Percentiles rank a stretch among this genome's conserved stretches.
Conservation (phyloP, 2,888 invertebrate genomes). For the Conistra vaccinii region DNA sequence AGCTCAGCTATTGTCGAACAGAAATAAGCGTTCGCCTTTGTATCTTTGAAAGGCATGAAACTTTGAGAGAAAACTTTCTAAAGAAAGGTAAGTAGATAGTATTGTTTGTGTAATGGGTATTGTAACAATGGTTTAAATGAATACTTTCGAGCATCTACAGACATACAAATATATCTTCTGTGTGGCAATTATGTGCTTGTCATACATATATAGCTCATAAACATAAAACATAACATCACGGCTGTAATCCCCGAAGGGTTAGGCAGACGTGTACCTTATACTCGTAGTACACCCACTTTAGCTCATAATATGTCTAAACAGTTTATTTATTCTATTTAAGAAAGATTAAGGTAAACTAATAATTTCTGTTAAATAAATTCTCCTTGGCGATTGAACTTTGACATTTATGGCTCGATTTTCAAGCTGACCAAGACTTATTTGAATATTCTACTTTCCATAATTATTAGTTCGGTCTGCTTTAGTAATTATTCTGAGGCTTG, state of each 20-base stretch:
- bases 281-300: too few species aligned
- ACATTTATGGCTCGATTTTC: slow-evolving; percentile 11
- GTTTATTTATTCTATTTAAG: not conserved
- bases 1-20: slow-evolving; percentile 67
- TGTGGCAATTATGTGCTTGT: not conserved
- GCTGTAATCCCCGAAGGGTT: too few species aligned
- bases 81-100: slow-evolving; percentile 31
- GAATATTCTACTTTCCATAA: slow-evolving; percentile 39
- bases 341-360: not conserved
- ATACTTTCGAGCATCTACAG: slow-evolving; percentile 18
- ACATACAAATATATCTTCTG: not conserved
- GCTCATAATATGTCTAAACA: too few species aligned
- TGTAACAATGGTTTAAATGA: slow-evolving; percentile 10
- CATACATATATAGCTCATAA: not conserved
- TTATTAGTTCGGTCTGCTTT: not conserved
- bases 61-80: slow-evolving; percentile 47
- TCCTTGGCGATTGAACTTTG: not conserved
- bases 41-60: slow-evolving; percentile 51
- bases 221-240: too few species aligned
- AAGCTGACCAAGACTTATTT: slow-evolving; percentile 28
- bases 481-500: not conserved
- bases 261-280: too few species aligned
- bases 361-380: not conserved
- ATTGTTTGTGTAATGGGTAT: not conserved
- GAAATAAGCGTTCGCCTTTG: slow-evolving; percentile 59